Evolutionary conservation across 2,113 vertebrate genomes (phyloP).

Genomic region (Willisornis vidua): DNA sequence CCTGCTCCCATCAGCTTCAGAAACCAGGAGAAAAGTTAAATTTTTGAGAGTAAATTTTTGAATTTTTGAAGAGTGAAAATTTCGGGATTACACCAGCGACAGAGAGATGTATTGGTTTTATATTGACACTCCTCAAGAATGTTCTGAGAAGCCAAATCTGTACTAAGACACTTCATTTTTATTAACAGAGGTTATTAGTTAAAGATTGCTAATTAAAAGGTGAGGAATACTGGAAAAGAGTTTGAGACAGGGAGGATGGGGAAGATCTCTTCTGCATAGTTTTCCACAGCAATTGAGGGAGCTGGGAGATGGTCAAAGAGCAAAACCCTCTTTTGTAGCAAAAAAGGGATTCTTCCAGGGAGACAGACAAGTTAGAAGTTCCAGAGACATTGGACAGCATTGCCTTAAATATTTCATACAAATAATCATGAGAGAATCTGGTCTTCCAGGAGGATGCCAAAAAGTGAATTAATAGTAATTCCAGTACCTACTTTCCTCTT

Average conservation of each 20-base stretch:
- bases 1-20: not conserved
- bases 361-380: not conserved
- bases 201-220: not conserved
- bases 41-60: too few relatives aligned
- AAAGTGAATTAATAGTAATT: not conserved
- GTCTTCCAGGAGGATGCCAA: not conserved
- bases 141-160: not conserved
- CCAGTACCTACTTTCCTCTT: not conserved
- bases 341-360: not conserved
- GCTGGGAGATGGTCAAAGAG: not conserved
- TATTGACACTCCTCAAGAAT: not conserved
- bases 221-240: not conserved
- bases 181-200: not conserved
- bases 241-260: not conserved
- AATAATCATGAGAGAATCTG: not conserved
- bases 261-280: not conserved
- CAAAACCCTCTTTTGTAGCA: not conserved
- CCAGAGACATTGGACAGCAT: not conserved
- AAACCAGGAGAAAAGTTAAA: not conserved
- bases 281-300: not conserved
- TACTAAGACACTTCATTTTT: not conserved
- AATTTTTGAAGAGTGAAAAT: not conserved
- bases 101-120: not conserved
- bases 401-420: not conserved
- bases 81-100: accelerated